Base-by-base conservation (phyloP, 2,888 invertebrate genomes). In the Plutella xylostella region DNA sequence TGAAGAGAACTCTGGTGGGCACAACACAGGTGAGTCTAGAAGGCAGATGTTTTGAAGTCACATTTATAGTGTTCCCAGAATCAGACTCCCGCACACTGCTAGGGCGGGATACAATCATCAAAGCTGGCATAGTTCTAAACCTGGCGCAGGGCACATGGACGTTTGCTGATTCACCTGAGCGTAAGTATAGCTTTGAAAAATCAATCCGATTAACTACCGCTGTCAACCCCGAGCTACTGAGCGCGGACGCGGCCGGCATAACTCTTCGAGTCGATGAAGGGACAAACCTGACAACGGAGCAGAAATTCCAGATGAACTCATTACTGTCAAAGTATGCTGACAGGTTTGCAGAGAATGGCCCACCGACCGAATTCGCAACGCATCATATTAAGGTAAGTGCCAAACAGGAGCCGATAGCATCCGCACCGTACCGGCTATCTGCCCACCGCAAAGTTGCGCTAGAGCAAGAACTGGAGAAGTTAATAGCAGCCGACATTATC, bases 341-440 rank as follows among this genome's bases (percentile, higher is more conserved):
- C 11, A 12, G 31, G 28, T 39, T 37, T 42, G 31, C 21, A 11
- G 3, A 17, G 14, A 17, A 31, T 28, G 48, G 51, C 2, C 46
- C 46, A 28, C 22, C 51, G 1, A 55, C 55, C 2, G 48, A 48
- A 1, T 55, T 42, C 14, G 53, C 53, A 1, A 45, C 50, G 12
- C 67, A 66, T 38, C 25, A 21, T 4, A 63, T 66, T 4, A 55
- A 63, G 47, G 48, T 52, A 0, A 56, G 56, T 17, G 55, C 53
- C 0, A 43, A 55, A 21, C 56, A 63, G 42, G 49, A 49, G 7
- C 67, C 69, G 1, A 57, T 68, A 17, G 56, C 66, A 1, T 51
- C 56, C 3, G 63, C 64, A 0, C 66, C 65, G 0, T 68, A 66
- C 48, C 45, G 64, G 20, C 38, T 68, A 48, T 60, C 63, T 1